Conservation (phyloP, 1,140 invertebrate genomes). For the Stegodyphus dumicola region DNA sequence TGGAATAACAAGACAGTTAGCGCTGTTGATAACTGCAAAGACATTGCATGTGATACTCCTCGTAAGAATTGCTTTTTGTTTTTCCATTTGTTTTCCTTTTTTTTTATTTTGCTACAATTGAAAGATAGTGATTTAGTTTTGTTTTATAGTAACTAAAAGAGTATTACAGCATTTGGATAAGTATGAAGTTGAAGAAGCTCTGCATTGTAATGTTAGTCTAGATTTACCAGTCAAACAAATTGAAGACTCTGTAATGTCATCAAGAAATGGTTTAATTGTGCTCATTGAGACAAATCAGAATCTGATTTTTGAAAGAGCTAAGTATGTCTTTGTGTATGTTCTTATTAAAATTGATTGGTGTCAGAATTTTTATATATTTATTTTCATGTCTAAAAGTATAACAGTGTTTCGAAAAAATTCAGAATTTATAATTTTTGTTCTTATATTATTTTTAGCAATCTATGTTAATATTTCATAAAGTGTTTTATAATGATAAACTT, state of each 20-base stretch:
- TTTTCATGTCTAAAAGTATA: no score
- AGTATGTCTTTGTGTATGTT: constrained; percentile 1
- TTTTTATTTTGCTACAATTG: background rate
- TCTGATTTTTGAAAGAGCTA: constrained; percentile 40
- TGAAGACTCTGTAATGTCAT: constrained; percentile 8
- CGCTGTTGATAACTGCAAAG: background rate
- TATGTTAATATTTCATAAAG: no score
- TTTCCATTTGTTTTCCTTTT: background rate
- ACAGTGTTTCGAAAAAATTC: no score
- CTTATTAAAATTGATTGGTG: no score
- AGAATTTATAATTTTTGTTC: no score
- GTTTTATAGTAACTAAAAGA: background rate
- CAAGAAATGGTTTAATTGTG: background rate
- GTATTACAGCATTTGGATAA: constrained; percentile 9
- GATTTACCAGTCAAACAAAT: constrained; percentile 11
- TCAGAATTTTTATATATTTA: no score
- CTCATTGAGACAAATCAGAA: constrained; percentile 30
- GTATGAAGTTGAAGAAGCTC: background rate
- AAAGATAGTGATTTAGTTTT: background rate
- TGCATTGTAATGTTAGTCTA: background rate
- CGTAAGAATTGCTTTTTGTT: background rate
- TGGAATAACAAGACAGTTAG: background rate
- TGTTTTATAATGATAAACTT: no score
- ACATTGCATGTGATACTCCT: background rate
- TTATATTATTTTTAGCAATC: no score